A percentile compares a stretch with the other conserved stretches of the same genome.
Conservation (phyloP, 2,113 vertebrate genomes). For the Cyprinodon brontotheroides region DNA sequence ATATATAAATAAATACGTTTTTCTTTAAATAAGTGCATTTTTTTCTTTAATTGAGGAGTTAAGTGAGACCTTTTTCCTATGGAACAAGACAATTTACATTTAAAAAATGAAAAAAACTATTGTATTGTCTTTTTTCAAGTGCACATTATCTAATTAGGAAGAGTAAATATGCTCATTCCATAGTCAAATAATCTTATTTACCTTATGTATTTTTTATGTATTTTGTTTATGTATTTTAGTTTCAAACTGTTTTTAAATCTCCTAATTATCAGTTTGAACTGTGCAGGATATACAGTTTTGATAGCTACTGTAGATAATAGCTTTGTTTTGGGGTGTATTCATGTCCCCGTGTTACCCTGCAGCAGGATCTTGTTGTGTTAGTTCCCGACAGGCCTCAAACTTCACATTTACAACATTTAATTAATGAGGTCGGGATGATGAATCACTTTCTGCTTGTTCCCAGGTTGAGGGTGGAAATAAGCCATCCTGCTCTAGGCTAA, state of each 20-base stretch:
- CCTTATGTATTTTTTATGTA: too few relatives aligned
- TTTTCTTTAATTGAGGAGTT: too few relatives aligned
- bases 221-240: too few relatives aligned
- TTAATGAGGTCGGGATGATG: slow-evolving; percentile 42
- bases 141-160: too few relatives aligned
- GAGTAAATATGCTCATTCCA: too few relatives aligned
- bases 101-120: too few relatives aligned
- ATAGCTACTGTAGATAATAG: background rate
- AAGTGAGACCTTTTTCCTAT: too few relatives aligned
- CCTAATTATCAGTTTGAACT: background rate
- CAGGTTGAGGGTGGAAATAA: slow-evolving; percentile 63
- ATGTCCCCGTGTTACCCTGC: background rate
- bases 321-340: background rate
- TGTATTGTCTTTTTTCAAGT: too few relatives aligned
- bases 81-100: too few relatives aligned
- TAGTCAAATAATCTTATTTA: too few relatives aligned
- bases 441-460: slow-evolving; percentile 45
- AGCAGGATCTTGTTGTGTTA: slow-evolving; percentile 7
- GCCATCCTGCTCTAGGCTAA: slow-evolving; percentile 44
- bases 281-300: background rate
- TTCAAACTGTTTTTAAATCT: background rate
- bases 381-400: slow-evolving; percentile 7
- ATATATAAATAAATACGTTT: too few relatives aligned
- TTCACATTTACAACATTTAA: slow-evolving; percentile 42
- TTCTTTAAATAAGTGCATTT: too few relatives aligned